Base-by-base conservation (phyloP, 1,140 invertebrate species). In the Drosophila trapezifrons region DNA sequence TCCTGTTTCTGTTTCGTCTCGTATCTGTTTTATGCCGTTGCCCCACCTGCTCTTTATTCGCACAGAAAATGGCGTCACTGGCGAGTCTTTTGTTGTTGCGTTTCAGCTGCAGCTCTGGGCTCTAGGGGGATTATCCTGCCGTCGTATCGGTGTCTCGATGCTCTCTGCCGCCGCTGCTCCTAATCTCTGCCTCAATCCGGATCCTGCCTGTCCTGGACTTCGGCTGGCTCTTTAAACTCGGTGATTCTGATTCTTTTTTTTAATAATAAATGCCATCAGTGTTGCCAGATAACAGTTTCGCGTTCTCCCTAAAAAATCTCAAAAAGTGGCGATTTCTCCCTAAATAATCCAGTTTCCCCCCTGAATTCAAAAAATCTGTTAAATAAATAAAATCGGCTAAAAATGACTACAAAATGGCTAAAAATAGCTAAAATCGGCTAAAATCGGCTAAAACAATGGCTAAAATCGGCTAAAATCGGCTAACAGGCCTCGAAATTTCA, bases 21-120 rank as follows among this genome's bases (percentile, higher is more conserved):
- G 58, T 75, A 42, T 76, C 27, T 82, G 42, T 67, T 15, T 60
- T 52, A 17, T 79, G 59, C 29, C 18, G 7, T 52, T 66, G 76
- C 82, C 83, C 83, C 82, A 85, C 82, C 83, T 87, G 83, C 82
- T 86, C 64, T 72, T 82, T 78, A 86, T 86, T 86, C 56, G 83
- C 82, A 86, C 83, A 83, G 76, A 87, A 89, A 87, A 87, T 87
- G 83, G 83, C 83, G 83, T 86, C 83, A 87, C 83, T 83, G 55
- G 27, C 56, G 46, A 56, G 58, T 66, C 60, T 66, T 69, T 66
- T 38, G 60, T 69, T 67, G 59, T 51, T 47, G 64, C 71, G 20
- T 37, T 57, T 49, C 69, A 62, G 70, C 35, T 75, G 45, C 35
- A 40, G 40, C 43, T 60, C 55, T 17, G 54, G 35, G 58, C n/a